A percentile compares a stretch with the other conserved stretches of the same genome.
phyloP scores from a whole-genome alignment of 2,797 vertebrate genomes.

The Premnoplex brunnescens region DNA sequence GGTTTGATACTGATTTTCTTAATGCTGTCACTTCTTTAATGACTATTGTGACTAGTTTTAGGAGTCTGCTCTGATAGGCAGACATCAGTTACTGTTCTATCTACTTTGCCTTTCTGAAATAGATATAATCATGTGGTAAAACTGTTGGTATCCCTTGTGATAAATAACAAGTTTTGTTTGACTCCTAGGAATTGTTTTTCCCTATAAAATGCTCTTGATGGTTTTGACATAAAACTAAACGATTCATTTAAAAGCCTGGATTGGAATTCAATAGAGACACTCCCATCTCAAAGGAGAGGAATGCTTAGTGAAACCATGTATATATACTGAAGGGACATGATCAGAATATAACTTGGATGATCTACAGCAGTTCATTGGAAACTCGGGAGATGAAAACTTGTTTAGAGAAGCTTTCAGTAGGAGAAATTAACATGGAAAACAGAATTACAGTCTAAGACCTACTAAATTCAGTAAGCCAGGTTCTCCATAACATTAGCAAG shows the following conservation, averaged over 20 bases:
- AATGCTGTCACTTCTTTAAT: constrained; percentile 22
- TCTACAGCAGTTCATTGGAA: not conserved
- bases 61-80: constrained; percentile 2
- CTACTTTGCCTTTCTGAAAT: constrained; percentile 35
- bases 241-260: not conserved
- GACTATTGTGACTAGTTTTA: not conserved
- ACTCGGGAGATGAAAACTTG: not conserved
- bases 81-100: constrained; percentile 7
- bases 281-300: not conserved
- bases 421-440: not conserved
- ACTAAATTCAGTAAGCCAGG: not conserved
- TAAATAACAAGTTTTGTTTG: constrained; percentile 40
- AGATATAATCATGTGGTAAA: constrained; percentile 39
- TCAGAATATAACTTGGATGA: not conserved
- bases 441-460: not conserved
- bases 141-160: constrained; percentile 32
- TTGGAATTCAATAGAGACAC: not conserved
- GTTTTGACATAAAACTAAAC: constrained; percentile 43
- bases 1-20: constrained; percentile 53
- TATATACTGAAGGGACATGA: not conserved
- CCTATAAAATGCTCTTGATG: constrained; percentile 20
- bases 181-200: constrained; percentile 31
- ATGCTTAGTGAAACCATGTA: not conserved
- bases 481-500: not conserved
- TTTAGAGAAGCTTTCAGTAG: not conserved